Base-by-base conservation (phyloP, 2,113 vertebrate species). In the Rhea pennata region DNA sequence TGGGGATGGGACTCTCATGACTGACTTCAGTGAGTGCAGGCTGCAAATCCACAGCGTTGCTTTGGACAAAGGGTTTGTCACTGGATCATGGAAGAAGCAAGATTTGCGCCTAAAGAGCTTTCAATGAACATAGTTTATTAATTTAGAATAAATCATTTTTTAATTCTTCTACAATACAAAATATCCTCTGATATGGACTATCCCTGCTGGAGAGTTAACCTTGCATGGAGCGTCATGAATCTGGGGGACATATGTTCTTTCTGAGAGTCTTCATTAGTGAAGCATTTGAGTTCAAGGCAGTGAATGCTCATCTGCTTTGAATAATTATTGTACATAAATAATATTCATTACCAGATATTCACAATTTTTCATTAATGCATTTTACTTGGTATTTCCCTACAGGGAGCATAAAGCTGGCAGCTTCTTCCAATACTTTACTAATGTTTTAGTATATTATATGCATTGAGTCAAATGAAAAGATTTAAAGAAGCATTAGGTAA, bases 311-410 rank as follows among this genome's bases (percentile, higher is more conserved):
- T 88, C 46, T 78, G 64, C 48, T 97, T 94, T 90, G 79, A 97
- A 93, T 96, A 96, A 96, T 95, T 94, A 87, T 79, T 92, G 61
- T 96, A 88, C 80, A 95, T 96, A 94, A 94, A 93, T 97, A 96
- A 92, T 96, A 96, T 84, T 92, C 62, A 83, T 92, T 87, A 91
- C 61, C 54, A 96, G 80, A 81, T 82, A 91, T 87, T 85, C 87
- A 83, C 46, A 82, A 50, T 77, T 97, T 95, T 95, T 90, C 91
- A 93, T 96, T 95, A 96, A 97, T 96, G 71, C 53, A 69, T 96
- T 95, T 97, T 95, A 92, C 87, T 96, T 90, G 53, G 93, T 95
- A 83, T 56, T 89, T 89, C 91, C 95, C 94, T 93, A 75, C 85
- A 97, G 95, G 65, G 73, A 90, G 16, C 84, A 4, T 73, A 73